These are phyloP conservation scores for Onychorhynchus coronatus DNA, from an alignment of 2,113 vertebrate genomes.

Conservation along the genomic window DNA sequence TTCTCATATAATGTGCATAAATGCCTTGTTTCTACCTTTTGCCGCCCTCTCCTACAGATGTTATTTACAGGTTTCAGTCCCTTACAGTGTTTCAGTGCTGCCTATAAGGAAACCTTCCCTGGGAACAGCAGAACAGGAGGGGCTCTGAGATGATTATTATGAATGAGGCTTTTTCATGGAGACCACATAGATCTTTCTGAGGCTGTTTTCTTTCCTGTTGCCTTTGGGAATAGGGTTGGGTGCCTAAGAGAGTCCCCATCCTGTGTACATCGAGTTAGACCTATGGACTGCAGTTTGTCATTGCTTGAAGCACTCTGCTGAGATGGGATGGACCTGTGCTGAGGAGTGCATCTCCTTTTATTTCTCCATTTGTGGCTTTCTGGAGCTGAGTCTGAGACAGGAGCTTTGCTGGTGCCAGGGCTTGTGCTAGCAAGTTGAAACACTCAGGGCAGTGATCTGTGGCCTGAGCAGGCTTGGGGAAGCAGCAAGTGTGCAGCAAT, in stretches of 20 bases:
- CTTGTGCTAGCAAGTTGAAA: neutral
- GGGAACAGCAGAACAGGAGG: neutral
- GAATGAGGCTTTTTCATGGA: neutral
- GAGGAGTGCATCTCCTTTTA: neutral
- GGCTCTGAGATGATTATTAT: neutral
- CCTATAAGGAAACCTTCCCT: neutral
- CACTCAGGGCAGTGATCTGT: neutral
- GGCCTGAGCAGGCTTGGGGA: neutral
- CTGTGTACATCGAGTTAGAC: neutral
- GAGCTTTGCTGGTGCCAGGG: neutral
- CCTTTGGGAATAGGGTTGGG: neutral
- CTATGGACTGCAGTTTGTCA: neutral
- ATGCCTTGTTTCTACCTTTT: neutral
- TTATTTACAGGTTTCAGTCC: neutral
- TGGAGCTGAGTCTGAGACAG: neutral
- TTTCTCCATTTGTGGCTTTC: neutral
- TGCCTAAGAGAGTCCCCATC: neutral
- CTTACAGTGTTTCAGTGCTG: neutral
- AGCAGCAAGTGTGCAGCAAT: neutral
- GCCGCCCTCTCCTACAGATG: no score
- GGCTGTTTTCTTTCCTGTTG: neutral
- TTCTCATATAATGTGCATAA: neutral
- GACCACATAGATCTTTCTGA: neutral
- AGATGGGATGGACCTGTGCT: neutral
- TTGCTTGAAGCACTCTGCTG: neutral